Percentiles rank a stretch among this genome's conserved stretches.
Evolutionary conservation across 2,113 vertebrate species (phyloP).

Genomic region (Oryzias melastigma): DNA sequence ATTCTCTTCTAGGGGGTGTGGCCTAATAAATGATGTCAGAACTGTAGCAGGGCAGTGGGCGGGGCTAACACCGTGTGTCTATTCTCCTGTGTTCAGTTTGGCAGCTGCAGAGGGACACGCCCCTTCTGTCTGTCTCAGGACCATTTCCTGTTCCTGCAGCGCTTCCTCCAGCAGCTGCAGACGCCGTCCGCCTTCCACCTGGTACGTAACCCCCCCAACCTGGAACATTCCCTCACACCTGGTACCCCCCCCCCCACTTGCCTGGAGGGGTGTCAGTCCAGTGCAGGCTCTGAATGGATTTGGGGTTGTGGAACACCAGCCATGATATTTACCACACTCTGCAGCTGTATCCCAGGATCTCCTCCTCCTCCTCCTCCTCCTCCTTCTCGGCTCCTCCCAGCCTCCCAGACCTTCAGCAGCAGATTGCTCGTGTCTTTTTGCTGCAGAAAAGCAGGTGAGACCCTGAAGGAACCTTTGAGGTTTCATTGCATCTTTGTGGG

Average conservation of each 20-base stretch:
- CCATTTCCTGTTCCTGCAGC: conserved; percentile 78
- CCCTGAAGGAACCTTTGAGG: background rate
- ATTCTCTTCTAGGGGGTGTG: too few relatives aligned
- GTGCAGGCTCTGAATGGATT: background rate
- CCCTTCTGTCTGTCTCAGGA: conserved; percentile 77
- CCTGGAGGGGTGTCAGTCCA: too few relatives aligned
- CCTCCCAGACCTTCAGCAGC: conserved; percentile 45
- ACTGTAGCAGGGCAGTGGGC: background rate
- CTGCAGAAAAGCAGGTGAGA: conserved; percentile 42
- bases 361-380: conserved; percentile 30
- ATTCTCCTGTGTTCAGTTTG: conserved; percentile 61
- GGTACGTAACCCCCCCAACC: conserved; percentile 47
- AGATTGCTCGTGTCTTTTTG: conserved; percentile 39
- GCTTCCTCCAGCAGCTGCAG: conserved; percentile 82
- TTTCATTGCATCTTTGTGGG: too few relatives aligned
- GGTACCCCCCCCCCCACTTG: too few relatives aligned
- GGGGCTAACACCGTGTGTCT: background rate
- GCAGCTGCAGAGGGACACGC: conserved; percentile 69
- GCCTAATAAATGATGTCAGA: too few relatives aligned
- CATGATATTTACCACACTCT: conserved; percentile 13
- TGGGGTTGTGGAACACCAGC: background rate
- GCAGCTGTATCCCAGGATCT: conserved; percentile 82
- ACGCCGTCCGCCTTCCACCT: conserved; percentile 83
- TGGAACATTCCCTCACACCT: too few relatives aligned
- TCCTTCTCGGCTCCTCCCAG: conserved; percentile 47